Evolutionary conservation across 1,140 invertebrate species (phyloP).

Genomic region (Rhagoletis zephyria): DNA sequence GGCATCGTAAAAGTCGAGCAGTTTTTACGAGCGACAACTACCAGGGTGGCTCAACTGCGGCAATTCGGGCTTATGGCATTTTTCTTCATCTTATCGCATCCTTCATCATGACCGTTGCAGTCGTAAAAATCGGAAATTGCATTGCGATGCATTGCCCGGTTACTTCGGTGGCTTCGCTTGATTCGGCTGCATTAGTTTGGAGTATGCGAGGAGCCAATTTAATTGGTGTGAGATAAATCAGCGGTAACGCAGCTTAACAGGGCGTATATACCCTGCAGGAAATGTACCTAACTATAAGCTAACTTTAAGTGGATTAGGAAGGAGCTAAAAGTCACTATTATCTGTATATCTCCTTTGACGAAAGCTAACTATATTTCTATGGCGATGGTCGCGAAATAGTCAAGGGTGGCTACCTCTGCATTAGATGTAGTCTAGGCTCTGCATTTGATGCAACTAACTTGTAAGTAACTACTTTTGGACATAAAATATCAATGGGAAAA

Average conservation of each 20-base stretch:
- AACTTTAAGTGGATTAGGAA: too few relatives aligned
- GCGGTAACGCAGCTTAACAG: slow-evolving; percentile 28
- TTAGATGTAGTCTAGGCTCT: too few relatives aligned
- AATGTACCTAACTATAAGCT: too few relatives aligned
- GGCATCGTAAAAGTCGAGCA: slow-evolving; percentile 55
- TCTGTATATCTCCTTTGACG: too few relatives aligned
- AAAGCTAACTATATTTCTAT: too few relatives aligned
- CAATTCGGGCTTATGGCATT: slow-evolving; percentile 50
- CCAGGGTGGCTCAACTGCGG: slow-evolving; percentile 53
- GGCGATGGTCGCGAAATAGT: too few relatives aligned
- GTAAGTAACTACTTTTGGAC: too few relatives aligned
- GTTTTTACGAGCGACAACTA: slow-evolving; percentile 54
- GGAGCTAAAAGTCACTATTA: too few relatives aligned
- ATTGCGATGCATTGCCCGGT: slow-evolving; percentile 38
- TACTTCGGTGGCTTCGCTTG: slow-evolving; percentile 53
- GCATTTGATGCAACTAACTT: too few relatives aligned
- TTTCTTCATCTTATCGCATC: slow-evolving; percentile 55
- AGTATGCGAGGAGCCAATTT: slow-evolving; percentile 50
- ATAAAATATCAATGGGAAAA: too few relatives aligned
- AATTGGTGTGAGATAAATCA: slow-evolving; percentile 52
- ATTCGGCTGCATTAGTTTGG: slow-evolving; percentile 48
- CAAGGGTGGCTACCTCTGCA: too few relatives aligned
- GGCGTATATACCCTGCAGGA: not conserved
- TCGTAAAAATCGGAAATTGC: slow-evolving; percentile 55
- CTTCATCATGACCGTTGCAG: slow-evolving; percentile 54